Base-by-base conservation (phyloP, 2,888 invertebrate genomes). In the Allophyes oxyacanthae region DNA sequence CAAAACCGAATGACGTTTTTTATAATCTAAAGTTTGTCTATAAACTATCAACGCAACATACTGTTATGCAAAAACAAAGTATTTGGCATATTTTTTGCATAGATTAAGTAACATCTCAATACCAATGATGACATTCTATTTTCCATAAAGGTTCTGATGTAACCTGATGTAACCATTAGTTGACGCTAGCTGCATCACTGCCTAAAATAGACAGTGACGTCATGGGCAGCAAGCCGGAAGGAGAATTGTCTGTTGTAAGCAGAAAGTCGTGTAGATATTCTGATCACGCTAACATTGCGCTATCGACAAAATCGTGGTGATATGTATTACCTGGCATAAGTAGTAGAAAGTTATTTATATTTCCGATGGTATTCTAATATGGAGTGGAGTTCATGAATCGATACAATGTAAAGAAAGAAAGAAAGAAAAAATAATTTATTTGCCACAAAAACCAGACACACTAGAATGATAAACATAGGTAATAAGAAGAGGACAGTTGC, bases 211-310 rank as follows among this genome's bases (percentile, higher is more conserved):
- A 59, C 37, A 49, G 56, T 64, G 73, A 75, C 72, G 63, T 70
- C 65, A 59, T 49, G 43, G 50, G 28, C 44, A 26, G 41, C 48
- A 34, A 51, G 74, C 71, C 86, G 86, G 86, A 86, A 85, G 81
- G 79, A 48, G 50, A 54, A 70, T 48, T 57, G 64, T 69, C 62
- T 57, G 66, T 57, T 62, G 57, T 52, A 52, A 66, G 72, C 68
- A 71, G 77, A 80, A 81, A 80, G 81, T 71, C 65, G 54, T 71
- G 68, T 64, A 70, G 52, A 66, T 65, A 81, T 79, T 79, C 79
- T 71, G 59, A 72, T 74, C 71, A 70, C 67, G 66, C 26, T 55
- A 64, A 44, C 48, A 37, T 58, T 55, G 55, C 59, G 59, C 53
- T 54, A 70, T 55, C 26, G 42, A 34, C 43, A 42, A 20, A 20